Conservation (phyloP, 2,888 invertebrate species). For the Helleia helle region DNA sequence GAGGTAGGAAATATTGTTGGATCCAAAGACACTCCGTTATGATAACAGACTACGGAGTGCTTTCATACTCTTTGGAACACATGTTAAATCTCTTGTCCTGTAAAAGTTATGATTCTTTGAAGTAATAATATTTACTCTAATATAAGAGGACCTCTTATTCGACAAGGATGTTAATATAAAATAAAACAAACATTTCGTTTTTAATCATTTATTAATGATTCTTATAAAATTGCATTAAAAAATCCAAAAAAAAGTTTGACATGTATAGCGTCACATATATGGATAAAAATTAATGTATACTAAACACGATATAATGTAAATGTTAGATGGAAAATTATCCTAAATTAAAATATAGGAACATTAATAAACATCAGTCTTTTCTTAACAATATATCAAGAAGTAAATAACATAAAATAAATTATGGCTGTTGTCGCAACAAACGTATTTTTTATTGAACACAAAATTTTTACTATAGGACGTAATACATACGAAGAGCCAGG, state of each 20-base stretch:
- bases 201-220: slow-evolving; percentile 71
- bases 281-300: slow-evolving; percentile 61
- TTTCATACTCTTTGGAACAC: too few species aligned
- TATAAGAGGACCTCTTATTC: too few species aligned
- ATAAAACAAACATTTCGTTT: slow-evolving; percentile 53
- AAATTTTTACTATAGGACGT: slow-evolving; percentile 23
- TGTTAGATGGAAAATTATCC: slow-evolving; percentile 66
- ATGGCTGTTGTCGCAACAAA: slow-evolving; percentile 57
- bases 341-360: slow-evolving; percentile 74
- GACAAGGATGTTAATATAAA: too few species aligned
- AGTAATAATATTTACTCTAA: too few species aligned
- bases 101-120: too few species aligned
- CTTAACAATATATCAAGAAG: slow-evolving; percentile 57
- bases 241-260: slow-evolving; percentile 69
- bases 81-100: too few species aligned
- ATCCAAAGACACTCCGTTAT: too few species aligned
- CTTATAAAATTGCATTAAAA: slow-evolving; percentile 73
- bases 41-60: too few species aligned
- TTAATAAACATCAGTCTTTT: slow-evolving; percentile 68
- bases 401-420: slow-evolving; percentile 54
- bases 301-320: slow-evolving; percentile 33
- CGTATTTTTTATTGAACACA: slow-evolving; percentile 12
- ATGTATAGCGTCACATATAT: slow-evolving; percentile 71
- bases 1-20: too few species aligned
- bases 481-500: slow-evolving; percentile 22